phyloP scores from a whole-genome alignment of 2,888 invertebrate species.

The Dolichomitus sp. region DNA sequence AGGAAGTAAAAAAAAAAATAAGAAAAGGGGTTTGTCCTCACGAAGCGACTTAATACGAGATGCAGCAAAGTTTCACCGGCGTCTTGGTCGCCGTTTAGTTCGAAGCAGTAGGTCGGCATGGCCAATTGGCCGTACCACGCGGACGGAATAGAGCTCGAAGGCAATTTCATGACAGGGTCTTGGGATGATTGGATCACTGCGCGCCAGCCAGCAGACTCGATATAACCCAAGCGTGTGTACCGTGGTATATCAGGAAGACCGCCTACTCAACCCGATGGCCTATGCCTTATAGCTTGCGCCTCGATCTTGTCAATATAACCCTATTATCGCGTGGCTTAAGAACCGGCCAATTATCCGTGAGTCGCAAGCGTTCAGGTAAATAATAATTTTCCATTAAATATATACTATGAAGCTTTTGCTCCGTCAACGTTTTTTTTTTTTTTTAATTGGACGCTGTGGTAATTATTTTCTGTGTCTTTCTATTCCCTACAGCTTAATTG shows the following conservation, averaged over 20 bases:
- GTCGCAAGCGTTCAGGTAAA: slow-evolving; percentile 60
- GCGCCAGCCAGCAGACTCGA: slow-evolving; percentile 75
- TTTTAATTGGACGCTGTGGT: neutral
- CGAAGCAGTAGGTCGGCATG: slow-evolving; percentile 71
- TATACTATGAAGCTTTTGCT: neutral
- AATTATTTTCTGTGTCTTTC: neutral
- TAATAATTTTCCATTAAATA: slow-evolving; percentile 75
- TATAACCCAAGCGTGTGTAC: slow-evolving; percentile 75
- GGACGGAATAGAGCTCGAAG: slow-evolving; percentile 81
- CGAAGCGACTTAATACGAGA: slow-evolving; percentile 77
- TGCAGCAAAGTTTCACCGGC: slow-evolving; percentile 80
- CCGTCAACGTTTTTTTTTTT: neutral
- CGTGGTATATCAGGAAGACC: slow-evolving; percentile 14
- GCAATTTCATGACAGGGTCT: slow-evolving; percentile 84
- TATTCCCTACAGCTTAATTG: neutral
- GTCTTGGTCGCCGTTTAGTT: slow-evolving; percentile 47
- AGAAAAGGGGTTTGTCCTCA: slow-evolving; percentile 58
- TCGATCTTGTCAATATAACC: slow-evolving; percentile 80
- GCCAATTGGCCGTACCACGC: slow-evolving; percentile 82
- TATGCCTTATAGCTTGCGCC: slow-evolving; percentile 23
- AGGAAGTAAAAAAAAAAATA: slow-evolving; percentile 35
- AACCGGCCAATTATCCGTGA: slow-evolving; percentile 79
- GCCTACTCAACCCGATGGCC: slow-evolving; percentile 1
- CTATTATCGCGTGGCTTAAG: slow-evolving; percentile 76
- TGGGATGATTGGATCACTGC: slow-evolving; percentile 84